Conservation (phyloP, 2,113 vertebrate genomes). For the Gadus chalcogrammus region DNA sequence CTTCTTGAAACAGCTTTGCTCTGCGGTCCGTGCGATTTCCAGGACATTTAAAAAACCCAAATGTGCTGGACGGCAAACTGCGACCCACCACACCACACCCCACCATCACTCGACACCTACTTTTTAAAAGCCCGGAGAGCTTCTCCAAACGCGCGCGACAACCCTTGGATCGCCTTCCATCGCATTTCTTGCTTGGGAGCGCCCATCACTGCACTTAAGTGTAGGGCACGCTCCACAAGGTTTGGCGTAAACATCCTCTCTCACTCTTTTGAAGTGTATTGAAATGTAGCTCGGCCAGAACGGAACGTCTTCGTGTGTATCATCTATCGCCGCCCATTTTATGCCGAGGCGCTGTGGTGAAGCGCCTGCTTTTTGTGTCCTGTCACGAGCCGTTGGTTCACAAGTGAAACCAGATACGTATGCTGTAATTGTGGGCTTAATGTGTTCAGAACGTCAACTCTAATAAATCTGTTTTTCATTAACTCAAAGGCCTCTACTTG, state of each 20-base stretch:
- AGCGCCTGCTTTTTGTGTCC: not conserved
- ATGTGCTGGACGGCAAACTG: slow-evolving; percentile 18
- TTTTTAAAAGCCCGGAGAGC: slow-evolving; percentile 26
- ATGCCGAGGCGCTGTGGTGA: no score
- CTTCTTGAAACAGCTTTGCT: slow-evolving; percentile 34
- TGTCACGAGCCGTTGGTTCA: slow-evolving; percentile 10
- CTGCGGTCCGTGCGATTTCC: slow-evolving; percentile 39
- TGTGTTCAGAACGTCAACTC: slow-evolving; percentile 1
- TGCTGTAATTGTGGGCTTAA: not conserved
- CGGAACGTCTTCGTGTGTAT: slow-evolving; percentile 2
- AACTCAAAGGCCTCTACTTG: no score
- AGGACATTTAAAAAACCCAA: slow-evolving; percentile 49
- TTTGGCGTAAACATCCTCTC: slow-evolving; percentile 37
- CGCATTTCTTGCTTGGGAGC: slow-evolving; percentile 38
- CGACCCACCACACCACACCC: slow-evolving; percentile 22
- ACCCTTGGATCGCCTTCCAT: slow-evolving; percentile 20
- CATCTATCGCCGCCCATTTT: slow-evolving; percentile 26
- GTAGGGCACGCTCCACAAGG: slow-evolving; percentile 26
- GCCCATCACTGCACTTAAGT: slow-evolving; percentile 44
- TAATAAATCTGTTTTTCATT: slow-evolving; percentile 1
- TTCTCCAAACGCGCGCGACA: slow-evolving; percentile 32
- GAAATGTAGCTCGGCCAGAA: slow-evolving; percentile 36
- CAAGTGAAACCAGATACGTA: slow-evolving; percentile 23
- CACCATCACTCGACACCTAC: slow-evolving; percentile 22
- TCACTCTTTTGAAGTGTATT: slow-evolving; percentile 31